Conservation (phyloP, 1,140 invertebrate genomes). For the Samia ricini region DNA sequence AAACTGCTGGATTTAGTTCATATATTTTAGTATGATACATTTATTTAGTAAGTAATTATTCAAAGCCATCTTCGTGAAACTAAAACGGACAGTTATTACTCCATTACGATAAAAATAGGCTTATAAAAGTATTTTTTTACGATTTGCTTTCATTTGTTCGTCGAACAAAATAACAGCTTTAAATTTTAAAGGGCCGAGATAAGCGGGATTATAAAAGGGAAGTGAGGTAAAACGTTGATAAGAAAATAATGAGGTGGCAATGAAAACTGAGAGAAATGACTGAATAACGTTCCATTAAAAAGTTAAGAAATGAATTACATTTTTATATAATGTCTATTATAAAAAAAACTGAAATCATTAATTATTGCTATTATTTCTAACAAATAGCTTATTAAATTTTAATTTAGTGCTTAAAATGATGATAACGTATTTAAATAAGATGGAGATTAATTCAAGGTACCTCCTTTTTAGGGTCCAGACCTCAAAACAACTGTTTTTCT, state of each 20-base stretch:
- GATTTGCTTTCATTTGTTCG: conserved; percentile 46
- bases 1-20: not conserved
- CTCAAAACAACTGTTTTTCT: too few species aligned
- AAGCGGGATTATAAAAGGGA: conserved; percentile 69
- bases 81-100: not conserved
- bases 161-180: conserved; percentile 57
- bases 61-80: not conserved
- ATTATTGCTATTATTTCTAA: not conserved
- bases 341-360: not conserved
- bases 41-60: conserved; percentile 3
- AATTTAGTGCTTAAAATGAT: too few species aligned
- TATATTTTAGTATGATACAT: not conserved
- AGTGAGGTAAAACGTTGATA: conserved; percentile 60
- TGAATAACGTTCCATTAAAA: conserved; percentile 1
- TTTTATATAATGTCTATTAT: not conserved
- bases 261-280: conserved; percentile 42
- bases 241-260: conserved; percentile 58
- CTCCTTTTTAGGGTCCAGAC: too few species aligned
- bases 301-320: not conserved
- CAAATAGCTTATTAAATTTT: not conserved
- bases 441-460: too few species aligned
- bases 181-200: conserved; percentile 65
- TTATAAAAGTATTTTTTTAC: conserved; percentile 42
- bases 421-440: too few species aligned
- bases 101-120: conserved; percentile 33